A percentile compares a stretch with the other conserved stretches of the same genome.
Conservation (phyloP, 2,888 invertebrate species). For the Athripsodes cinereus region DNA sequence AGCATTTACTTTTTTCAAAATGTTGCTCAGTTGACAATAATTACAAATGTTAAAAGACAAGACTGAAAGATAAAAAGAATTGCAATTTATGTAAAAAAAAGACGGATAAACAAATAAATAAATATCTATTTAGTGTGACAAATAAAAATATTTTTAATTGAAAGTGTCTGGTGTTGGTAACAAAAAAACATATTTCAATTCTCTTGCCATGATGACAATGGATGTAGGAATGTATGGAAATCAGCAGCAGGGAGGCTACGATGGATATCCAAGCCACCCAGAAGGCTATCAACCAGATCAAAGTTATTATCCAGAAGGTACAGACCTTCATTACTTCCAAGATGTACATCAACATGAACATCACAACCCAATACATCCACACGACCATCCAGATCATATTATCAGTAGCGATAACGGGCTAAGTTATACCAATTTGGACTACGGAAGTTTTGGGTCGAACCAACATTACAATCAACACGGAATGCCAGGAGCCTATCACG, state of each 20-base stretch:
- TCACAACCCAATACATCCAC: conserved; percentile 35
- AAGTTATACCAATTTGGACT: conserved; percentile 86
- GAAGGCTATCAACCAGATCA: conserved; percentile 35
- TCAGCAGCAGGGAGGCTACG: conserved; percentile 45
- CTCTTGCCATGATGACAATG: conserved; percentile 68
- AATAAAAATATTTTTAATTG: too few relatives aligned
- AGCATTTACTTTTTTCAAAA: not conserved
- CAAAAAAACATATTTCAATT: too few relatives aligned
- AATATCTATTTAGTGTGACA: too few relatives aligned
- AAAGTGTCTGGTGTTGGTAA: too few relatives aligned
- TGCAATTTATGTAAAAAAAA: too few relatives aligned
- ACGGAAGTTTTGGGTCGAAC: conserved; percentile 41
- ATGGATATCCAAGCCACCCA: conserved; percentile 32
- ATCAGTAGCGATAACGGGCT: conserved; percentile 82
- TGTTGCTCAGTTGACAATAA: not conserved
- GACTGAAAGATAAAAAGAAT: too few relatives aligned
- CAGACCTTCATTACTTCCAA: conserved; percentile 44
- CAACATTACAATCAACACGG: conserved; percentile 50
- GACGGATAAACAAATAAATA: too few relatives aligned
- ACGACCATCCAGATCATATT: conserved; percentile 51
- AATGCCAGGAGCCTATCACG: conserved; percentile 44
- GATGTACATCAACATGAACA: conserved; percentile 43
- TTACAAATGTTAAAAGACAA: not conserved
- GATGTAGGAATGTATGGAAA: conserved; percentile 75
- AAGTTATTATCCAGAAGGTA: conserved; percentile 37